Base-by-base conservation (phyloP, 1,140 invertebrate genomes). In the Tigriopus japonicus region DNA sequence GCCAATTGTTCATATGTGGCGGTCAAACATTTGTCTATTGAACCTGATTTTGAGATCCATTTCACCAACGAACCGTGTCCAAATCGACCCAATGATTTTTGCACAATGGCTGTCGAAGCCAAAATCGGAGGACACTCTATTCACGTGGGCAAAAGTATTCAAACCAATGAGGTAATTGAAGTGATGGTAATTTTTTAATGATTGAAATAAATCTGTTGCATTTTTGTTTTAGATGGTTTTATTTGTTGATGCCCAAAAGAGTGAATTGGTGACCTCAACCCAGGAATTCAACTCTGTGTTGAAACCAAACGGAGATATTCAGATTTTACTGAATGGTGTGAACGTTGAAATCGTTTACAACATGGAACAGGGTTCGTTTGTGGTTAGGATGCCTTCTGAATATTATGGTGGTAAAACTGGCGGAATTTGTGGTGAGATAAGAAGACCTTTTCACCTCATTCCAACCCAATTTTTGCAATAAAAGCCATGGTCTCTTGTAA, bases 31-130 rank as follows among this genome's bases (percentile, higher is more conserved):
- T 35, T 9, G 28, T 35, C 28, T 35, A 28, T 23, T 54, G 13
- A 54, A 23, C 19, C 19, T 12, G 52, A 54, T 15, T 54, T 54
- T 54, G 52, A 54, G 35, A 54, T 54, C 6, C 52, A 54, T 23
- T 23, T 54, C 17, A 28, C 21, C n/a, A 54, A 54, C 17, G 52
- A 54, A 13, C 17, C 21, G 5, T 54, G 52, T 28, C 17, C 17
- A 54, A 28, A 54, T 54, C 19, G 35, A 5, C 12, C 21, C 3
- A 5, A 6, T 3, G 21, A 21, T 21, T 54, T 23, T 14, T 54
- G 52, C 13, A 28, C 35, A 23, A 54, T 12, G 52, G 17, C 52
- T 21, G 24, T 54, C 5, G 35, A 23, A 7, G 24, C 35, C 14
- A 54, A 54, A 10, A 54, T 28, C 5, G 52, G 19, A 21, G 52